Conservation (phyloP, 2,797 vertebrate species). For the Ctenopoma kingsleyae region DNA sequence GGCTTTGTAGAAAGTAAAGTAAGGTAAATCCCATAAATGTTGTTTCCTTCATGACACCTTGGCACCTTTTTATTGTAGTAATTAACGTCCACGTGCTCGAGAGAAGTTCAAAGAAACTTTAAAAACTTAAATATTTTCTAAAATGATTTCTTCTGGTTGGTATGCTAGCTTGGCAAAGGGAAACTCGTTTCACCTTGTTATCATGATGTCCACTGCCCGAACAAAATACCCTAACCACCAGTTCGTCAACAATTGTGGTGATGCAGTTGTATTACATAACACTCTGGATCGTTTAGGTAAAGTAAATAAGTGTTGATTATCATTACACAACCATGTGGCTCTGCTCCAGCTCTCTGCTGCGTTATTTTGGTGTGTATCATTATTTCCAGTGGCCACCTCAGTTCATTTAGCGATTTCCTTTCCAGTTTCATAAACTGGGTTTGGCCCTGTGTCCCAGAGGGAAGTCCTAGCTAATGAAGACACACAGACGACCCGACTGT, state of each 20-base stretch:
- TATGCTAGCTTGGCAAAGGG: neutral
- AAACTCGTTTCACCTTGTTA: constrained; percentile 22
- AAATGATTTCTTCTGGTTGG: constrained; percentile 11
- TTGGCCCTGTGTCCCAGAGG: constrained; percentile 62
- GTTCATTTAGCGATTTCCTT: constrained; percentile 83
- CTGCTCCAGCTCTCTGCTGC: constrained; percentile 59
- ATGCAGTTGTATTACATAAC: constrained; percentile 68
- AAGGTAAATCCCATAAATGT: constrained; percentile 14
- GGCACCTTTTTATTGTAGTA: neutral
- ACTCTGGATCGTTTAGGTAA: constrained; percentile 62
- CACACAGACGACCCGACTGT: constrained; percentile 30
- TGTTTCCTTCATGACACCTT: neutral
- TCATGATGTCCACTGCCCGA: constrained; percentile 12
- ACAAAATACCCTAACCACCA: constrained; percentile 22
- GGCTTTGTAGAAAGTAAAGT: neutral
- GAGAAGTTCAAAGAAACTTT: constrained; percentile 8
- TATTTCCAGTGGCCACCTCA: constrained; percentile 77
- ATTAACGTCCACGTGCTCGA: neutral
- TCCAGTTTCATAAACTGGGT: constrained; percentile 71
- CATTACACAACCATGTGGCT: constrained; percentile 78
- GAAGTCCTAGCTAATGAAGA: constrained; percentile 49
- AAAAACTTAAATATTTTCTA: constrained; percentile 1
- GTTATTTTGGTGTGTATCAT: constrained; percentile 81
- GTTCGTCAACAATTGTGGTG: constrained; percentile 32
- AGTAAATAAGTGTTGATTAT: constrained; percentile 75